Base-by-base conservation (phyloP, 1,140 invertebrate species). In the Paraescarpia echinospica region DNA sequence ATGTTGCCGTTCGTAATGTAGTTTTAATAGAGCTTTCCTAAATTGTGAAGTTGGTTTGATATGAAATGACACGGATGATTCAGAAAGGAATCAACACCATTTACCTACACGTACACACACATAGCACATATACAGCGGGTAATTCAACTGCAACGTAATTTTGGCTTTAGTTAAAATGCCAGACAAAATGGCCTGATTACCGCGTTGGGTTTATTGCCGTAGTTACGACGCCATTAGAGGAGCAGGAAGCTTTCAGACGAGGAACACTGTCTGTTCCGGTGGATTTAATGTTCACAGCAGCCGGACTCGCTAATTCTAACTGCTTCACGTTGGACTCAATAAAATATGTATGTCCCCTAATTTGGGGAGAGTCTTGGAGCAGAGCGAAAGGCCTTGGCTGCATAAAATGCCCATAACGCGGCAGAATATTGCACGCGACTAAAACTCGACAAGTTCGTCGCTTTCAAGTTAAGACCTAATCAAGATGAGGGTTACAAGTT, bases 221-320 rank as follows among this genome's bases (percentile, higher is more conserved):
- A 18, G 59, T 77, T 77, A 77, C 59, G 59, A 77, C 59, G 59
- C 59, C 59, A 77, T 77, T 31, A 22, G 59, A 27, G 22, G 27
- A 31, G 59, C 59, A 12, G 59, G 59, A 77, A 77, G 59, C 59
- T 77, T 77, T 77, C 59, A 77, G 4, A 77, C 59, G 59, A 77
- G 59, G 59, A 77, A 27, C 8, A 77, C 59, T 22, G 59, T 77
- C 59, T 77, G 59, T 77, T 77, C 59, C 59, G 59, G 8, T 27
- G 59, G 59, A 77, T 77, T 77, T 77, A 77, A 77, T 77, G 59
- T 77, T 77, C 59, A 77, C 59, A 77, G 59, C 59, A 77, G 59
- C 59, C 59, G 59, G 12, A 77, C 59, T 77, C 59, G 59, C 59
- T 77, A 77, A 77, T 77, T 77, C 59, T 77, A 77, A 77, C 59